Base-by-base conservation (phyloP, 2,888 invertebrate species). In the Macrophya annulata region DNA sequence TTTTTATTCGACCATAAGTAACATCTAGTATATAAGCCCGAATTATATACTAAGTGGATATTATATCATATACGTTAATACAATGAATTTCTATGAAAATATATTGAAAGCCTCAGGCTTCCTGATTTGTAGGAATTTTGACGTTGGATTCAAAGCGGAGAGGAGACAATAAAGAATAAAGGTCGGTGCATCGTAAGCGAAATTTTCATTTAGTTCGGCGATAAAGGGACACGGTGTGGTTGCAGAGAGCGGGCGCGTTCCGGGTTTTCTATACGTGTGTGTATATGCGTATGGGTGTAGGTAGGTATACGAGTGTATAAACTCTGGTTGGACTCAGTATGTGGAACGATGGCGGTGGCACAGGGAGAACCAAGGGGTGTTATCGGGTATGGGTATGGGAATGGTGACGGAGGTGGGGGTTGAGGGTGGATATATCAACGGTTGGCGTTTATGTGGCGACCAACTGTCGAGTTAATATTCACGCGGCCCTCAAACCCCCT, bases 381-480 rank as follows among this genome's bases (percentile, higher is more conserved):
- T 90, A 90, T 90, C 90, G 89, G 90, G 89, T 87, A 87, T 86
- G 87, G 87, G 85, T 84, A 84, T 79, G 72, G 85, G 85, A 85
- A 89, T 86, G 87, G 87, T 86, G 86, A 87, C 86, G 82, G 88
- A 86, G 86, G 86, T 86, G 86, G 89, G 89, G 86, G 85, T 40
- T 40, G 68, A 68, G 65, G 65, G 51, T 55, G 88, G 88, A 90
- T 90, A 90, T 90, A 90, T 90, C 90, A 90, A 89, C 88, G 88
- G 90, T 90, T 90, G 90, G 89, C 90, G 88, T 90, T 90, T 90
- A 90, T 90, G 90, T 90, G 90, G 89, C 89, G 90, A 90, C 90
- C 90, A 90, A 90, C 90, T 90, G 90, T 90, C 90, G 90, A 90
- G 90, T 90, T 90, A 90, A 90, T 90, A 90, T 90, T 90, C 90